These are phyloP conservation scores for Sinocyclocheilus rhinocerous DNA, from an alignment of 2,113 vertebrate genomes.

Conservation along the genomic window DNA sequence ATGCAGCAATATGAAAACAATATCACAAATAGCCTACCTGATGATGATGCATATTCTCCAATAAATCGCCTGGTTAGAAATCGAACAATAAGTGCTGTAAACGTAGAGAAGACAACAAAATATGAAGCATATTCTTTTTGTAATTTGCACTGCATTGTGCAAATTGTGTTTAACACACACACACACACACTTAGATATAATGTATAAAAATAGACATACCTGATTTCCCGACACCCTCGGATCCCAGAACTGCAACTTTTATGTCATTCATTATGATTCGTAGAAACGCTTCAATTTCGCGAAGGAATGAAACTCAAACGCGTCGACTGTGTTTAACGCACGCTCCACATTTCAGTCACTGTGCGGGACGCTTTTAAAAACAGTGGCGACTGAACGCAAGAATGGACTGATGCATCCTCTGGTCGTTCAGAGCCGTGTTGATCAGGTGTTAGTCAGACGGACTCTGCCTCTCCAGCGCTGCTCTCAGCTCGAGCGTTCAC, in stretches of 20 bases:
- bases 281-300: too few relatives aligned
- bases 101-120: slow-evolving; percentile 35
- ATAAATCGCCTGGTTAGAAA: slow-evolving; percentile 85
- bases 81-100: slow-evolving; percentile 82
- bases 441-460: background rate
- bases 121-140: background rate
- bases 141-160: background rate
- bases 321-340: background rate
- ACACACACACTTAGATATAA: background rate
- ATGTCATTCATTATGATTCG: slow-evolving; percentile 73
- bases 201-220: slow-evolving; percentile 65
- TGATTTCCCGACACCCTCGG: slow-evolving; percentile 83
- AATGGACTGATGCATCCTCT: background rate
- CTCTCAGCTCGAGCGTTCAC: background rate
- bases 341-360: background rate
- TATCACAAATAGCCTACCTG: slow-evolving; percentile 70
- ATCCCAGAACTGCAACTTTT: slow-evolving; percentile 82
- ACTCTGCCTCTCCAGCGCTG: background rate
- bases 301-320: background rate
- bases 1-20: background rate
- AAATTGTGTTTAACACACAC: too few relatives aligned
- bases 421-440: background rate
- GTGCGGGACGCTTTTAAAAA: background rate
- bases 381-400: background rate
- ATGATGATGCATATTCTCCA: slow-evolving; percentile 83